A percentile compares a stretch with the other conserved stretches of the same genome.
phyloP scores from a whole-genome alignment of 2,888 invertebrate species.

The Hydropsyche betteni region DNA sequence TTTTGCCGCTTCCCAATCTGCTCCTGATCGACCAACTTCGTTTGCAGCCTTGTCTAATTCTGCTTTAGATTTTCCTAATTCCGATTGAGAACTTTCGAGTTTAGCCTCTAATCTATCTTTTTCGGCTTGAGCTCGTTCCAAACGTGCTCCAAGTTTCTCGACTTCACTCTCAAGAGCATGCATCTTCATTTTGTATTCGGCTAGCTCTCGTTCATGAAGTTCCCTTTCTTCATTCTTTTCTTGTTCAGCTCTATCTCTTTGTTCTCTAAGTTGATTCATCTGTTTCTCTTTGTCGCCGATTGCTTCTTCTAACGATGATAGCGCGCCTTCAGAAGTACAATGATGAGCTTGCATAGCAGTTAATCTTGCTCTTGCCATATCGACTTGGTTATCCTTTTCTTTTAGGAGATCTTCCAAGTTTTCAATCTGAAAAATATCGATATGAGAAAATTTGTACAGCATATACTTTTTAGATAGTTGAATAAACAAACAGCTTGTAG shows the following conservation, averaged over 20 bases:
- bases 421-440: conserved; percentile 77
- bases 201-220: conserved; percentile 89
- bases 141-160: conserved; percentile 84
- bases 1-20: conserved; percentile 88
- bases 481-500: not conserved
- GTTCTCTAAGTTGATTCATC: conserved; percentile 92
- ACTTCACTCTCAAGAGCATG: conserved; percentile 92
- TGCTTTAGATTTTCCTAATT: conserved; percentile 92
- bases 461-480: not conserved
- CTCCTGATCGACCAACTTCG: conserved; percentile 84
- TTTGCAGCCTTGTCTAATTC: conserved; percentile 91
- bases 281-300: conserved; percentile 97
- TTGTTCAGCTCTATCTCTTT: conserved; percentile 93
- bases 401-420: conserved; percentile 95
- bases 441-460: not conserved
- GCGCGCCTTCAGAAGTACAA: conserved; percentile 91
- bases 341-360: conserved; percentile 96
- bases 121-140: conserved; percentile 89
- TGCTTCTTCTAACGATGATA: conserved; percentile 93
- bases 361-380: conserved; percentile 89
- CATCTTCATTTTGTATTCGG: conserved; percentile 94
- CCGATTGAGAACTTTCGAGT: conserved; percentile 91
- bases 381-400: conserved; percentile 98
- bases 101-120: conserved; percentile 91
- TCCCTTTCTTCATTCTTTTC: conserved; percentile 97